A percentile compares a stretch with the other conserved stretches of the same genome.
These are phyloP conservation scores for Cyclophora punctaria DNA, from an alignment of 2,888 invertebrate genomes.

Conservation along the genomic window DNA sequence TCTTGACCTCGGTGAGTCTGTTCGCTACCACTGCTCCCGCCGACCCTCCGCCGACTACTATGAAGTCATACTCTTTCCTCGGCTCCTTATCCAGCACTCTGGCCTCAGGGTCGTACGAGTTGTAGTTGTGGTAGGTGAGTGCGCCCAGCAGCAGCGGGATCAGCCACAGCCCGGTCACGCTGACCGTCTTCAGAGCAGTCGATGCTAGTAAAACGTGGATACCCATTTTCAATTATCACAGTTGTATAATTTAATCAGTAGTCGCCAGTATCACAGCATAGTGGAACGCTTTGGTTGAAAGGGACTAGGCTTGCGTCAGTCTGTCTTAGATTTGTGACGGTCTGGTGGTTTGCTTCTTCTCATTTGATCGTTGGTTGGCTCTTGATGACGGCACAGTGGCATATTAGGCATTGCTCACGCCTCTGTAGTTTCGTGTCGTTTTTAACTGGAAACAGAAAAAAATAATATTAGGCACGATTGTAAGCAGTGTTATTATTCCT, in stretches of 20 bases:
- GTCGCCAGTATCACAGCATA: slow-evolving; percentile 30
- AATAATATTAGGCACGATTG: no score
- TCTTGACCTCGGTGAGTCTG: slow-evolving; percentile 82
- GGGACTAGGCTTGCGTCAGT: slow-evolving; percentile 33
- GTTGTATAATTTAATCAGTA: slow-evolving; percentile 3
- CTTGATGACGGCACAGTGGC: slow-evolving; percentile 39
- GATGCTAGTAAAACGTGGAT: slow-evolving; percentile 83
- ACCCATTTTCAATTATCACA: slow-evolving; percentile 72
- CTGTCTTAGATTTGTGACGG: slow-evolving; percentile 28
- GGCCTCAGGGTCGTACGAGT: slow-evolving; percentile 86
- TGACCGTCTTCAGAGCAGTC: slow-evolving; percentile 85
- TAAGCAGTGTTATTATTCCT: no score
- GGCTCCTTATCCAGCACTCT: slow-evolving; percentile 81
- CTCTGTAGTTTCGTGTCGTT: slow-evolving; percentile 22
- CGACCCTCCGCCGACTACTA: slow-evolving; percentile 90
- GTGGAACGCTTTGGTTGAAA: slow-evolving; percentile 31
- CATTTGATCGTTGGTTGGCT: slow-evolving; percentile 40
- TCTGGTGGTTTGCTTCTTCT: slow-evolving; percentile 64
- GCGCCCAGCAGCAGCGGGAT: slow-evolving; percentile 89
- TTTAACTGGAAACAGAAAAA: slow-evolving; percentile 38
- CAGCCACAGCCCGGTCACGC: slow-evolving; percentile 87
- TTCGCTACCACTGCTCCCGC: slow-evolving; percentile 93
- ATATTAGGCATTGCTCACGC: slow-evolving; percentile 53
- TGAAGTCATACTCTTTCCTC: slow-evolving; percentile 87
- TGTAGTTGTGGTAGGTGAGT: slow-evolving; percentile 86